A percentile compares a stretch with the other conserved stretches of the same genome.
phyloP scores from a whole-genome alignment of 2,113 vertebrate genomes.

The Triplophysa tibetana region DNA sequence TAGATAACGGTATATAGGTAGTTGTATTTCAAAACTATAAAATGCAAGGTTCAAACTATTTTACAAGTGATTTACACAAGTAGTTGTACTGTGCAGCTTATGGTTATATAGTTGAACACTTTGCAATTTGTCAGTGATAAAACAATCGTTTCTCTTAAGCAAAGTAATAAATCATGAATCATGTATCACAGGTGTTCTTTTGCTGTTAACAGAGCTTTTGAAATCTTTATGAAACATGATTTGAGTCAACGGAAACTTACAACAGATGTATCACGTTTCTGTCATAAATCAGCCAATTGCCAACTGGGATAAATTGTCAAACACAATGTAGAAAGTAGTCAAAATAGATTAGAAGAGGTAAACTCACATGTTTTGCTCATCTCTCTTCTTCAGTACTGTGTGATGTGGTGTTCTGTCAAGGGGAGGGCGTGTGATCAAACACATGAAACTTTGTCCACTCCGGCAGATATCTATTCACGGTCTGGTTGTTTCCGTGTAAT shows the following conservation, averaged over 20 bases:
- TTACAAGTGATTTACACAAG: too few species aligned
- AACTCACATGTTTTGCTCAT: conserved; percentile 58
- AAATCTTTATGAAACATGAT: not conserved
- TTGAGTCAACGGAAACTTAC: not conserved
- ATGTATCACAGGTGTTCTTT: not conserved
- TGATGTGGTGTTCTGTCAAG: not conserved
- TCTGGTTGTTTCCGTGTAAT: conserved; percentile 37
- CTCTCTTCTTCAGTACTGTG: conserved; percentile 9
- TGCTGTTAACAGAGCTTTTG: not conserved
- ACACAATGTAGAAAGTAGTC: not conserved
- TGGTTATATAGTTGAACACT: not conserved
- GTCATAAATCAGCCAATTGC: not conserved
- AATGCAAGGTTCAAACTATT: too few species aligned
- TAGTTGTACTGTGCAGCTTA: not conserved
- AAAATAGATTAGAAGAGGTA: not conserved
- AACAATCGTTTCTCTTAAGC: not conserved
- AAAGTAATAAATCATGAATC: not conserved
- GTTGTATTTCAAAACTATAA: too few species aligned
- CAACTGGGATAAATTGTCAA: not conserved
- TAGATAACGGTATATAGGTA: too few species aligned
- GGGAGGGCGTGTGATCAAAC: conserved; percentile 37
- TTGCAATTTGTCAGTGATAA: not conserved
- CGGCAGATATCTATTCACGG: conserved; percentile 34
- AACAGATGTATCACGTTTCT: not conserved
- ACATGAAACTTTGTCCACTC: conserved; percentile 40